Base-by-base conservation (phyloP, 2,888 invertebrate genomes). In the Euphydryas editha region DNA sequence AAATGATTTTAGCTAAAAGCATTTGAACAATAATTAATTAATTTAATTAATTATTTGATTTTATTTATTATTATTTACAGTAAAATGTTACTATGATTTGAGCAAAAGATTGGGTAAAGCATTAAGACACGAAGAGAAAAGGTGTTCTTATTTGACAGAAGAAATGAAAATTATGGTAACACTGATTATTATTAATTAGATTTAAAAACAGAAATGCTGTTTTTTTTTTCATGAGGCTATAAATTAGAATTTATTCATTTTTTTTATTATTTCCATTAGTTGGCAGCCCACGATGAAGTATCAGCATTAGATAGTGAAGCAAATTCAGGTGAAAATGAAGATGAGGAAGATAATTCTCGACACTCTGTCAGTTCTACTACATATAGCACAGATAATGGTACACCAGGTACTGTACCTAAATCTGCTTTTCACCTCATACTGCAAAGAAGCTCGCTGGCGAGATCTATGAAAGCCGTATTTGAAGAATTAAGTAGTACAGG, bases 21-120 rank as follows among this genome's bases (percentile, higher is more conserved):
- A 15, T 30, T 36, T 54, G 24, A 15, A 11, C 39, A 39, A 10
- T 13, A 39, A 3, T 30, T 7, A 30, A 30, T 7, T 30, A 7
- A 5, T 4, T 5, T 7, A 30, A 30, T 7, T 30, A 30, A 13
- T 42, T 42, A 15, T 6, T 13, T n/a, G 15, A 2, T 30, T 30
- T 15, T 2, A 36, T 42, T 10, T 20, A 10, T 39, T 37, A 39
- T 63, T 63, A 65, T 67, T 93, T 93, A 20, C 84, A 94, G 96
- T 98, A 0, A 96, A 97, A 86, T 98, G 98, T 86, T 99, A 98
- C 86, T 98, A 99, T 85, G 98, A 98, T 88, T 92, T 99, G 73
- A 98, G 98, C 81, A 97, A 97, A 92, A 95, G 97, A 79, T 92
- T 98, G 72, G 98, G 98, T 0, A 95, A 97, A 76, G 98, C 98